Evolutionary conservation across 2,113 vertebrate species (phyloP), one percentile per base, ranked within the genome.

Genomic region (Phrynocephalus versicolor): DNA sequence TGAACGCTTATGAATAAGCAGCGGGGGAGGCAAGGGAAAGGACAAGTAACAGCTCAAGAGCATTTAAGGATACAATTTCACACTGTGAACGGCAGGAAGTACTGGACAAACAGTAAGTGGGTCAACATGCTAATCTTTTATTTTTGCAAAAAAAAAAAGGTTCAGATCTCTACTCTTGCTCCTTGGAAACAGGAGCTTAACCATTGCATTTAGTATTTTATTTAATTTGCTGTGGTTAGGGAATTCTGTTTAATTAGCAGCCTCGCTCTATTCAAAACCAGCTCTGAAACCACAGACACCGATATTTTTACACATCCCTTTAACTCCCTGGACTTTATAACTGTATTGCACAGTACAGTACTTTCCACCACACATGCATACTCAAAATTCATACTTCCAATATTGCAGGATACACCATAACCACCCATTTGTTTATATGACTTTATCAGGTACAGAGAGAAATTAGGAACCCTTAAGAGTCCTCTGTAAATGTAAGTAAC

Each of bases 1-100:
- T 87, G 84, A 87, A 88, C 83, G 73, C 55, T 89, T 35, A 77
- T 35, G n/a, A 73, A 74, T 72, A 72, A 90, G 30, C 30, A 79
- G 51, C 45, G 62, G 41, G 57, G 5, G 4, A 41, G 10, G 8
- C n/a, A 30, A 37, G 21, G 21, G 3, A 33, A 9, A 19, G 21
- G 72, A 78, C 14, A 25, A 67, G 27, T 12, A 67, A 67, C 25
- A 64, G 30, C 30, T 35, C 51, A 3, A 84, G 51, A 78, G 51
- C 41, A 62, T 60, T 67, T 60, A 81, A 83, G 86, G n/a, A 87
- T 23, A 83, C 13, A 70, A 57, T 37, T 51, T n/a, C 41, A 55
- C 25, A 73, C 18, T 55, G 69, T 57, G 58, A 87, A 65, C 39
- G 12, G 37, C 58, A 79, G 86, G 60, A 79, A 60, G n/a, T 55